phyloP scores from a whole-genome alignment of 1,140 invertebrate genomes.

The Drosophila virilis region DNA sequence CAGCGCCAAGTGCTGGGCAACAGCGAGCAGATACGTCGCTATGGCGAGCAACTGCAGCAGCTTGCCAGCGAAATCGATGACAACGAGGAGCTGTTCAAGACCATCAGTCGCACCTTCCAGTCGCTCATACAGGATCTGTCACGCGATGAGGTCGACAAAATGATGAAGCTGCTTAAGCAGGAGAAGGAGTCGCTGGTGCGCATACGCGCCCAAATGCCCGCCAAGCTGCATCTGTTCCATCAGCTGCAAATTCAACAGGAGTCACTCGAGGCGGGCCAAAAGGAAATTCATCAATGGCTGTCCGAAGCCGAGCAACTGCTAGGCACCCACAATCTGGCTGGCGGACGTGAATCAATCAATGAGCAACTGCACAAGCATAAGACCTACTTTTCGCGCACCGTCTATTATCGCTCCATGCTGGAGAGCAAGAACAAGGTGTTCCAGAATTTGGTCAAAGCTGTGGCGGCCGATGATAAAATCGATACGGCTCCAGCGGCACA shows the following conservation, averaged over 20 bases:
- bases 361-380: conserved; percentile 93
- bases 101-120: conserved; percentile 95
- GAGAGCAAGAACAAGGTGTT: conserved; percentile 98
- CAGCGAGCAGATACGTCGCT: conserved; percentile 91
- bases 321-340: conserved; percentile 86
- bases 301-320: conserved; percentile 92
- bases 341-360: conserved; percentile 90
- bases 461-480: conserved; percentile 89
- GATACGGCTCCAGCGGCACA: conserved; percentile 89
- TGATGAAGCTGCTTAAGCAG: conserved; percentile 95
- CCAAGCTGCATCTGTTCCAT: conserved; percentile 91
- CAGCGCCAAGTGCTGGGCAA: conserved; percentile 88
- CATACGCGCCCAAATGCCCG: conserved; percentile 91
- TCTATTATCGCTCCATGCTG: conserved; percentile 96
- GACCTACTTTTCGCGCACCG: conserved; percentile 93
- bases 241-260: conserved; percentile 95
- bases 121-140: conserved; percentile 94
- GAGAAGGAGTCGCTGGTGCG: conserved; percentile 94
- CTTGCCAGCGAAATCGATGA: conserved; percentile 92
- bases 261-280: conserved; percentile 93
- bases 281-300: conserved; percentile 93
- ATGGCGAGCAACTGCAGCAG: conserved; percentile 91
- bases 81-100: conserved; percentile 95
- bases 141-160: conserved; percentile 94
- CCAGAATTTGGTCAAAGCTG: conserved; percentile 92